Evolutionary conservation across 2,797 vertebrate species (phyloP), one percentile per base, ranked within the genome.

Genomic region (Muraenolepis orangiensis): DNA sequence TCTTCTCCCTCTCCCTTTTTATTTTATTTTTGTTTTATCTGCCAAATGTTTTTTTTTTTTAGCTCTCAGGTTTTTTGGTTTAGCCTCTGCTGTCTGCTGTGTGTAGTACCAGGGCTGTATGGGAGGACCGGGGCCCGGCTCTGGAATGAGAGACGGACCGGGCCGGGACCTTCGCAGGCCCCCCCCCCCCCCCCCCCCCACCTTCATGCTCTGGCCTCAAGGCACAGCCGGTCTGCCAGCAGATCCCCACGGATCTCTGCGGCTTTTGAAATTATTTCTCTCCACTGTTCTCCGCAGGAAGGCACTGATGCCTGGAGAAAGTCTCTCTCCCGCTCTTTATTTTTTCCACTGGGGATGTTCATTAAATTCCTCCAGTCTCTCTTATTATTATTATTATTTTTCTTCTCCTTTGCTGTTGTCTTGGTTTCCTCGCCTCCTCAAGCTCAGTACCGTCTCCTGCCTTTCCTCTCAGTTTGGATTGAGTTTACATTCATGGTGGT

Each of bases 251-350:
- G 86, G 91, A 93, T 91, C 91, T 89, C 87, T 88, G 87, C 87
- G 74, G 89, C 87, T 89, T 91, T 89, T 92, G 87, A 93, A 91
- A 92, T 92, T 40, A 93, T 92, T 90, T 86, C 83, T 91, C 82
- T 82, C 72, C 61, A 76, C 89, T 84, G 81, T 84, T 86, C 85
- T 86, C 86, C 81, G 82, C 84, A 87, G 86, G 87, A 85, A 87
- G 86, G 84, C 86, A 87, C 90, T 85, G 82, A 90, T 85, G 85
- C 87, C 89, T 80, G 84, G 26, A 81, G 83, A 89, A 85, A 84
- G 86, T 90, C 87, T 79, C 84, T 74, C 80, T 80, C 81, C 79
- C 78, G 80, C 1, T 32, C 83, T 73, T 78, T 80, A 78, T 80
- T 76, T 81, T 0, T 31, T 91, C 91, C 90, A 79, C 81, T 84